Evolutionary conservation across 2,797 vertebrate species (phyloP).

Genomic region (Odontamblyopus lacepedii): DNA sequence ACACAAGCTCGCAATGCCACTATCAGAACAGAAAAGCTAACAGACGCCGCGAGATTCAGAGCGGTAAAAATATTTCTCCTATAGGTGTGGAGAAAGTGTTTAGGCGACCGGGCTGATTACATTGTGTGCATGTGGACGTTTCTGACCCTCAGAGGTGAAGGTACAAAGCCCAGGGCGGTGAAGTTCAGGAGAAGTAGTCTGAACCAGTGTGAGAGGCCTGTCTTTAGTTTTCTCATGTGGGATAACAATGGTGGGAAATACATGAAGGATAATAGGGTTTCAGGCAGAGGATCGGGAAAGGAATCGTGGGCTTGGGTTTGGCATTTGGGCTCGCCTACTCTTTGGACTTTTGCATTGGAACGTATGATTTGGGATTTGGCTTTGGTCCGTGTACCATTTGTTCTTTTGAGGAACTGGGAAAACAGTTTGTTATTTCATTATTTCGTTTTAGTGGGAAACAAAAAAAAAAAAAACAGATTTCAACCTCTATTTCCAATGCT

Average conservation of each 20-base stretch:
- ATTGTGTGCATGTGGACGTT: conserved; percentile 51
- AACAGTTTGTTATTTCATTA: too few species aligned
- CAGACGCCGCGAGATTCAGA: conserved; percentile 66
- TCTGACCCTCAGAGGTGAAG: conserved; percentile 21
- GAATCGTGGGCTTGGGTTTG: not conserved
- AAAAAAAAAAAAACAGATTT: too few species aligned
- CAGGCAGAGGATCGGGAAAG: not conserved
- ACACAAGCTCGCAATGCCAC: conserved; percentile 67
- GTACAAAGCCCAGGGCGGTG: not conserved
- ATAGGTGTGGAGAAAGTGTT: conserved; percentile 72
- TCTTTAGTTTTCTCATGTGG: not conserved
- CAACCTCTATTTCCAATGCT: too few species aligned
- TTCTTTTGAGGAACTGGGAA: too few species aligned
- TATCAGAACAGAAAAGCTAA: conserved; percentile 77
- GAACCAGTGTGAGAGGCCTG: not conserved
- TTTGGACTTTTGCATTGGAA: too few species aligned
- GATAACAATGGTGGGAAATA: not conserved
- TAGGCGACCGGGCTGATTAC: conserved; percentile 51
- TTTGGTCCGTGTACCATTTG: too few species aligned
- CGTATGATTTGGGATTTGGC: too few species aligned
- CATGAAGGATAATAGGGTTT: not conserved
- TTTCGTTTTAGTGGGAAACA: too few species aligned
- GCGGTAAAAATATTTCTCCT: conserved; percentile 67
- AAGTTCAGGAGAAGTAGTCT: not conserved
- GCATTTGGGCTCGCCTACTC: not conserved